A percentile compares a stretch with the other conserved stretches of the same genome.
Conservation (phyloP, 2,797 vertebrate genomes). For the Botia kubotai region DNA sequence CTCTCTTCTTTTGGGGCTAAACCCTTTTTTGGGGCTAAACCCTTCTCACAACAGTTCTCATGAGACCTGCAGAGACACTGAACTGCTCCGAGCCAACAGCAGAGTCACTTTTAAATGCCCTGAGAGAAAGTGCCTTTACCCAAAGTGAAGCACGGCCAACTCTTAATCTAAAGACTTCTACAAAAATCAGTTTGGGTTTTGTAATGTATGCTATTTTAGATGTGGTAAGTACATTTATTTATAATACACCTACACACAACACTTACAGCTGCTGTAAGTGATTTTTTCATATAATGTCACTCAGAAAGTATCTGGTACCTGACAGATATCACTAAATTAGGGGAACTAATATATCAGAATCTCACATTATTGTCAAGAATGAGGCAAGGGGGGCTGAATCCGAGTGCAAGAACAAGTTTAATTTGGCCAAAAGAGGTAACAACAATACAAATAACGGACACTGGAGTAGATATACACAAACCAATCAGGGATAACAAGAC, state of each 20-base stretch:
- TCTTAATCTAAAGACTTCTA: constrained; percentile 44
- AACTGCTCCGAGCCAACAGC: constrained; percentile 43
- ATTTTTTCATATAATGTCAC: neutral
- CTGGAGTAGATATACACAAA: too few relatives aligned
- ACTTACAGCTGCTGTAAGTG: neutral
- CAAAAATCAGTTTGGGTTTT: constrained; percentile 58
- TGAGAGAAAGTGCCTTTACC: constrained; percentile 48
- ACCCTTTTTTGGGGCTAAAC: neutral
- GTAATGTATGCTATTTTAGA: constrained; percentile 61
- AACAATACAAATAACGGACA: too few relatives aligned
- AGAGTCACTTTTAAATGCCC: constrained; percentile 19
- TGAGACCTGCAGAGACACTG: constrained; percentile 1
- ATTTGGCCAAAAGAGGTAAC: too few relatives aligned
- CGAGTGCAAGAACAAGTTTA: too few relatives aligned
- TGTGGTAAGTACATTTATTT: constrained; percentile 50
- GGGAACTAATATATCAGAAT: too few relatives aligned
- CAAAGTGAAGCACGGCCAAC: constrained; percentile 54
- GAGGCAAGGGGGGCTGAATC: too few relatives aligned
- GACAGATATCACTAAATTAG: neutral
- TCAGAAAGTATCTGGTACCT: neutral
- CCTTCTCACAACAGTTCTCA: neutral
- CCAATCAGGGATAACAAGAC: too few relatives aligned
- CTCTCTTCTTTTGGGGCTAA: too few relatives aligned
- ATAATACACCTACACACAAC: neutral
- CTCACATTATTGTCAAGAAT: too few relatives aligned